Evolutionary conservation across 2,888 invertebrate species (phyloP).

Genomic region (Sphaerophoria taeniata): DNA sequence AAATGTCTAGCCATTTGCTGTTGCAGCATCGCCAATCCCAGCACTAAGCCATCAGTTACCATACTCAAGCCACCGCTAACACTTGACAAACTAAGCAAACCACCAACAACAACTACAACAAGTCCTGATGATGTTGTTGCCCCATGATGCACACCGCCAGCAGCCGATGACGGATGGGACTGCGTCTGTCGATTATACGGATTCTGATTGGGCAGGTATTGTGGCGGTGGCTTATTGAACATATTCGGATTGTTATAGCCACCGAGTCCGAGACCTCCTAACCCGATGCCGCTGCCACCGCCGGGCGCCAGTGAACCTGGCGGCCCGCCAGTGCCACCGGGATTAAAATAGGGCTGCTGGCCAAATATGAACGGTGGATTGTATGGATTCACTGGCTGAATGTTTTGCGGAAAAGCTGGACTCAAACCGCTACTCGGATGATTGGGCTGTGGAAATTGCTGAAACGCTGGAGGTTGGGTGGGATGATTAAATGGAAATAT

Average conservation of each 20-base stretch:
- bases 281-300: conserved; percentile 77
- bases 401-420: conserved; percentile 80
- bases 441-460: conserved; percentile 83
- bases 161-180: conserved; percentile 79
- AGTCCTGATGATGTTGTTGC: conserved; percentile 36
- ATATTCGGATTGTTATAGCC: conserved; percentile 81
- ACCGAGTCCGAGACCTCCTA: conserved; percentile 77
- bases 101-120: conserved; percentile 42
- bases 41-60: conserved; percentile 57
- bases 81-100: conserved; percentile 58
- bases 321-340: conserved; percentile 81
- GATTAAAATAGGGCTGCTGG: conserved; percentile 80
- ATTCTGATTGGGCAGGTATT: conserved; percentile 81
- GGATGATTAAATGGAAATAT: conserved; percentile 82
- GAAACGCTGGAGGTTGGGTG: conserved; percentile 81
- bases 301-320: conserved; percentile 79
- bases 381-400: conserved; percentile 82
- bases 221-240: conserved; percentile 82
- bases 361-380: conserved; percentile 82
- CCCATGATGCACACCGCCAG: conserved; percentile 71
- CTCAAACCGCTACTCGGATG: conserved; percentile 82
- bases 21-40: conserved; percentile 61
- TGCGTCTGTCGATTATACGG: conserved; percentile 82
- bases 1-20: conserved; percentile 57
- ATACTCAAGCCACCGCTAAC: conserved; percentile 66